Evolutionary conservation across 2,113 vertebrate species (phyloP).

Genomic region (Dromas ardeola): DNA sequence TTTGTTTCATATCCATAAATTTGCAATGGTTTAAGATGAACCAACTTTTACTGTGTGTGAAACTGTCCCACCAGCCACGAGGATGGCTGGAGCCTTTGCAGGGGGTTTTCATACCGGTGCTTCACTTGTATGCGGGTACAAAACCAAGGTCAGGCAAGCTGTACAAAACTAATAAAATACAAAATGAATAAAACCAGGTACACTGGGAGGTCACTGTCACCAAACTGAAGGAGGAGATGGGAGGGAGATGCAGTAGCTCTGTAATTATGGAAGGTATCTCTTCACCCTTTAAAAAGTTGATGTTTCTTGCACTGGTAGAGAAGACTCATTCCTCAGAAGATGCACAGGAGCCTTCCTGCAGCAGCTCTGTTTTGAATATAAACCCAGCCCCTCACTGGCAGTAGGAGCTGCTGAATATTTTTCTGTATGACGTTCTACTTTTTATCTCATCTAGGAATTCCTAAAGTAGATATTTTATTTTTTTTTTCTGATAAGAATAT

Average conservation of each 20-base stretch:
- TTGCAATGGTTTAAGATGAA: not conserved
- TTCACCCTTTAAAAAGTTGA: not conserved
- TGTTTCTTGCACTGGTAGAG: not conserved
- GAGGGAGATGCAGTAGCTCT: not conserved
- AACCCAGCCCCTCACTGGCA: not conserved
- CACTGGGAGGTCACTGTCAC: not conserved
- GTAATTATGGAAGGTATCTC: not conserved
- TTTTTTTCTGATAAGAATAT: not conserved
- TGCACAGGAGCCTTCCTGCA: not conserved
- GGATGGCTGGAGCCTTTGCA: not conserved
- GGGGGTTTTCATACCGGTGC: not conserved
- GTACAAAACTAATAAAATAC: not conserved
- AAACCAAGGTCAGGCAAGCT: not conserved
- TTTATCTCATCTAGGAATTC: not conserved
- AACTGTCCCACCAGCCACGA: not conserved
- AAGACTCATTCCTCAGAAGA: not conserved
- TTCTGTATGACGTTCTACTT: not conserved
- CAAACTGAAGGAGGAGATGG: not conserved
- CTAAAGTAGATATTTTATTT: not conserved
- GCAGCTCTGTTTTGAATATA: not conserved
- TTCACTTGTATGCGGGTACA: not conserved
- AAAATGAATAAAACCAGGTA: too few relatives aligned
- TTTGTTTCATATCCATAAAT: not conserved
- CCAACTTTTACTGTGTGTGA: not conserved
- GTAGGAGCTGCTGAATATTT: not conserved